Evolutionary conservation across 2,113 vertebrate genomes (phyloP).

Genomic region (Osmerus eperlanus): DNA sequence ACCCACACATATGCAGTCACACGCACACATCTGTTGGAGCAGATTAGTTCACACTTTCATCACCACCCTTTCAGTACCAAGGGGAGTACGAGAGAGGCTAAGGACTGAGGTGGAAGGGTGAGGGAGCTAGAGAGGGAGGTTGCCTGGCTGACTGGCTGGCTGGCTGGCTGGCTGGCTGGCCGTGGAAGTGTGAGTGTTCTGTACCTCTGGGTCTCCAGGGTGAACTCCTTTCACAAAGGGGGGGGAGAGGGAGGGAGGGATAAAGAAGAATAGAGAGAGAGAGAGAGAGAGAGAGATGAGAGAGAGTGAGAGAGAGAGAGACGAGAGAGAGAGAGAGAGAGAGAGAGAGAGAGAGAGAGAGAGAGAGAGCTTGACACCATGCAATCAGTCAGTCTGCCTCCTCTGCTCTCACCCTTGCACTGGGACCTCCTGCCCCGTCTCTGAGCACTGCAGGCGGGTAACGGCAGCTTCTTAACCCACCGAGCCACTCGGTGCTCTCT

Average conservation of each 20-base stretch:
- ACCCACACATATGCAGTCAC: conserved; percentile 2
- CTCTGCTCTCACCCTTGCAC: not conserved
- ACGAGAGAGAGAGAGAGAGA: too few species aligned
- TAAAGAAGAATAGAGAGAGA: too few species aligned
- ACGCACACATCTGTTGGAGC: conserved; percentile 51
- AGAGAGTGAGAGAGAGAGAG: not conserved
- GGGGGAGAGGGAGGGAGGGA: too few species aligned
- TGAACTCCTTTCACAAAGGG: conserved; percentile 58
- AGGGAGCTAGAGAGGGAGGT: too few species aligned
- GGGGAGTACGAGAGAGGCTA: conserved; percentile 31
- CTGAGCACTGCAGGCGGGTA: too few species aligned
- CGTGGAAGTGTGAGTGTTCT: conserved; percentile 29
- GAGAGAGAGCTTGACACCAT: too few species aligned
- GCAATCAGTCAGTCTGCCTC: not conserved
- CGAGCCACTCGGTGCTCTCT: too few species aligned
- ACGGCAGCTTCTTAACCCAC: too few species aligned
- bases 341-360: too few species aligned
- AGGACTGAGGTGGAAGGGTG: conserved; percentile 37
- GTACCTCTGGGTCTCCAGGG: conserved; percentile 43
- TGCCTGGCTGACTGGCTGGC: too few species aligned
- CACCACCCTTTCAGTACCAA: conserved; percentile 56
- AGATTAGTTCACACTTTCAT: conserved; percentile 75
- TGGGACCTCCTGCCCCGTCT: too few species aligned
- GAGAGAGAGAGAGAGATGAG: too few species aligned
- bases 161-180: conserved; percentile 32